Evolutionary conservation across 2,888 invertebrate genomes (phyloP).

Genomic region (Ornithoptera priamus): DNA sequence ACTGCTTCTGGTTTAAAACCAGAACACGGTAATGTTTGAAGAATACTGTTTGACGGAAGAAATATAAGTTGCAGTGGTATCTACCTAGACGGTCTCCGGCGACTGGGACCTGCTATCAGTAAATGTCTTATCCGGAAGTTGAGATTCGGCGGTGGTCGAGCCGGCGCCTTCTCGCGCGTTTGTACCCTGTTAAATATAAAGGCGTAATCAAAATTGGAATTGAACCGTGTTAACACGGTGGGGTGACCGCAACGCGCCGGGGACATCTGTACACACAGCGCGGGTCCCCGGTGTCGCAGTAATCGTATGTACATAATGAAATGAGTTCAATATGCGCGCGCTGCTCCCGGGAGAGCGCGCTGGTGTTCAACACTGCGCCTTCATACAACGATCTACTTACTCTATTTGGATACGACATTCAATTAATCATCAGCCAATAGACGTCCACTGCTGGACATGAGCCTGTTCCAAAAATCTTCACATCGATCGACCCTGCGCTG

Average conservation of each 20-base stretch:
- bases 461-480: no score
- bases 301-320: conserved; percentile 77
- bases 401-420: conserved; percentile 33
- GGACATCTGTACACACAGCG: conserved; percentile 54
- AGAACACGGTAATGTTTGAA: no score
- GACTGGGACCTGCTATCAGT: no score
- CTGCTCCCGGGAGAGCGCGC: conserved; percentile 48
- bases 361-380: conserved; percentile 35
- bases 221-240: conserved; percentile 23
- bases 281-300: conserved; percentile 52
- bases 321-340: conserved; percentile 76
- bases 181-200: neutral
- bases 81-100: no score
- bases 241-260: conserved; percentile 37
- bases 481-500: no score
- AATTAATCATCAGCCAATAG: neutral
- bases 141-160: no score
- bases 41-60: no score
- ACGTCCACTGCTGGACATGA: no score
- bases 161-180: neutral
- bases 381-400: conserved; percentile 8
- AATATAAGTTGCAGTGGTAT: no score
- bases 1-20: no score
- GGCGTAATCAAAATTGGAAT: conserved; percentile 25
- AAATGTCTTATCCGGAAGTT: no score